Base-by-base conservation (phyloP, 2,888 invertebrate species). In the Azorinus chamasolen region DNA sequence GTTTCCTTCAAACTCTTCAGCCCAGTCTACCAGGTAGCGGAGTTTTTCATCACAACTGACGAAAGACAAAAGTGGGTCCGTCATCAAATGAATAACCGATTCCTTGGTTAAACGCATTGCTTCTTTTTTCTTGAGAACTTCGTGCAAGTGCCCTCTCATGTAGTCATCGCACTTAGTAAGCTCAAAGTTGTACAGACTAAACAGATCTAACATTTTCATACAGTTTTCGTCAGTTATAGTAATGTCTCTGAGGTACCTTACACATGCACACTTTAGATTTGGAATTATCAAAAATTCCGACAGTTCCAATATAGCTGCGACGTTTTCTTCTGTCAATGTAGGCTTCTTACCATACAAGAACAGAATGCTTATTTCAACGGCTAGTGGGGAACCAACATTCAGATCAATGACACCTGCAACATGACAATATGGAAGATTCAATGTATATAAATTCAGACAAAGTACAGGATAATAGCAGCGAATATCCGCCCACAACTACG, bases 311-410 rank as follows among this genome's bases (percentile, higher is more conserved):
- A 72, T 41, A 14, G 22, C 46, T 25, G 51, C 57, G 0, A 72
- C 41, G 22, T 77, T 77, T 12, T 63, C 45, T 4, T 37, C 6
- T 14, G 45, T 59, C 5, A 77, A 32, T 12, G 53, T 72, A 24
- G 77, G 72, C 14, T 43, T 41, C 59, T 68, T 59, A 0, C 77
- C 77, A 45, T 77, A 77, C 16, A 77, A 37, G 59, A 55, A 77
- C 25, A 72, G 27, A 6, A 77, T 48, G 5, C 64, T 59, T 20
- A 41, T 18, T 16, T 68, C 68, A 1, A 72, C 25, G 2, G 43
- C 32, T 6, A 51, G 16, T 22, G 48, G 58, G 1, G 58, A 68
- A n/a, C 72, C 68, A 25, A 46, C 27, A 6, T 10, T 48, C 43
- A 72, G 5, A 8, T 63, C 20, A 10, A 71, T 27, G 4, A 27